Base-by-base conservation (phyloP, 2,888 invertebrate species). In the Cataglyphis albicans region DNA sequence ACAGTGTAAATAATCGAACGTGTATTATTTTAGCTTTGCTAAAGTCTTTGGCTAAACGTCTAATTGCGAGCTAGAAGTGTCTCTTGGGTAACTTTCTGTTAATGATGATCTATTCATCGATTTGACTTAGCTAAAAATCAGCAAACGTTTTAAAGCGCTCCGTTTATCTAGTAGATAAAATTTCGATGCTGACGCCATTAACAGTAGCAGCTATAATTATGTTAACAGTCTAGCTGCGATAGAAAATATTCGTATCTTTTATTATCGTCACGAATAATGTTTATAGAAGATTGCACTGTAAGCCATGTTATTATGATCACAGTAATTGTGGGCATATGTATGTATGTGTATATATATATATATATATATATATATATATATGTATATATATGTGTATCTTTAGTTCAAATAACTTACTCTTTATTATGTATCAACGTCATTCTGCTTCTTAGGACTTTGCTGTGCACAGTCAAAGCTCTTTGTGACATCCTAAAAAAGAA, bases 21-120 rank as follows among this genome's bases (percentile, higher is more conserved):
- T 83, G 82, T 89, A 89, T 76, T 73, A 59, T 81, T 52, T 85
- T 82, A 83, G 83, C 82, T 82, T 85, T 73, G 73, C 84, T 92
- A 90, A 90, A 89, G 88, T 92, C 93, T 93, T 93, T 92, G 93
- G 92, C 92, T 92, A 91, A 89, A 88, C 84, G 91, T 88, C 83
- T 89, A 88, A 89, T 85, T 84, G 88, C 86, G 82, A 86, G 73
- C 84, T 86, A 84, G 74, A 86, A 68, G 84, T 73, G 52, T 83
- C 35, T 78, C 73, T 81, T 70, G 81, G 84, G 86, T 91, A 88
- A 91, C 88, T 73, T 67, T 81, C 41, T 84, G 82, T 81, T 84
- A 85, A 85, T 78, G 70, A 83, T 84, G 78, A 86, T 57, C 52
- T 48, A 85, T 52, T 52, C 84, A 84, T 85, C 85, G 29, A 82